Conservation (phyloP, 2,797 vertebrate species). For the Labroides dimidiatus region DNA sequence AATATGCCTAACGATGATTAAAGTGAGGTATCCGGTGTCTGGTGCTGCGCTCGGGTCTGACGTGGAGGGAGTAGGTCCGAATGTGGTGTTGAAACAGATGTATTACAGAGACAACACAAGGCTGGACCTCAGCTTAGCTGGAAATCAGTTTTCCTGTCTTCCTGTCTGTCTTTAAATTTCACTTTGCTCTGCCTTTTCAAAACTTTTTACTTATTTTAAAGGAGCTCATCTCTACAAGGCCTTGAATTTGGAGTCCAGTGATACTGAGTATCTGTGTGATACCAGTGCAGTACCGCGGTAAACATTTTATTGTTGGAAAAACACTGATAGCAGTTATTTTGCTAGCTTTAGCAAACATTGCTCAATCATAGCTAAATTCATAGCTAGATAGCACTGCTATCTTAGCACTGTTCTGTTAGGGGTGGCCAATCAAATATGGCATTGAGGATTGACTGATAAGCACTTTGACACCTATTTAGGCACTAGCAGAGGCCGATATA, state of each 20-base stretch:
- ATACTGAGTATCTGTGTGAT: not conserved
- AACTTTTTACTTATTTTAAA: constrained; percentile 23
- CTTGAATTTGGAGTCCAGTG: not conserved
- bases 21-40: constrained; percentile 81
- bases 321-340: not conserved
- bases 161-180: constrained; percentile 28
- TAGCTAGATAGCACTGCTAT: not conserved
- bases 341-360: not conserved
- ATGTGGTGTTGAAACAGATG: constrained; percentile 82
- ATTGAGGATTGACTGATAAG: too few relatives aligned
- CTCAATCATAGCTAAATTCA: too few relatives aligned
- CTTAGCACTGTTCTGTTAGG: too few relatives aligned
- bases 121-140: constrained; percentile 63
- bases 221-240: constrained; percentile 24
- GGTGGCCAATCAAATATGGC: too few relatives aligned
- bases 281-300: not conserved
- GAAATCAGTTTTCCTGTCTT: constrained; percentile 56
- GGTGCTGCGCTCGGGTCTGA: constrained; percentile 69
- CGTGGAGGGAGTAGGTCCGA: constrained; percentile 75
- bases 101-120: constrained; percentile 78
- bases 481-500: too few relatives aligned
- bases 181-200: constrained; percentile 17
- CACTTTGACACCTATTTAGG: too few relatives aligned
- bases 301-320: not conserved
- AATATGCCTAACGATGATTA: constrained; percentile 85